These are phyloP conservation scores for Porites evermanni DNA, from an alignment of 92 coral and sea anemone genomes.

Conservation along the genomic window DNA sequence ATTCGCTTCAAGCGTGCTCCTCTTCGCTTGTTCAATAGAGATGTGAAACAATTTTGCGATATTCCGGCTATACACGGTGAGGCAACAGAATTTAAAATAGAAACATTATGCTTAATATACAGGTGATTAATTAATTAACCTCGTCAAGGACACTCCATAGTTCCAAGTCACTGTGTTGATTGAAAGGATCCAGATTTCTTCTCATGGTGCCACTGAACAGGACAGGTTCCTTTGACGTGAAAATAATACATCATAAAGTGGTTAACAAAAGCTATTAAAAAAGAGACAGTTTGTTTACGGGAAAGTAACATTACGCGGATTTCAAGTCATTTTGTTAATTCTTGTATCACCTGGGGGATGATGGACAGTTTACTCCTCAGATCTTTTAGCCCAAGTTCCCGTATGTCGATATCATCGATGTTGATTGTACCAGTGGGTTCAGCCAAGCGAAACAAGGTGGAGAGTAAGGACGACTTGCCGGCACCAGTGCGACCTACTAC, in stretches of 20 bases:
- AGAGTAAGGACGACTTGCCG: constrained; percentile 92
- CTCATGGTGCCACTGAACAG: constrained; percentile 91
- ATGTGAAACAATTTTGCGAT: too few species aligned
- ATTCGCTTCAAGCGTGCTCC: too few species aligned
- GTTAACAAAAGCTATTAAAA: not conserved
- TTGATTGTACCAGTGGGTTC: constrained; percentile 84
- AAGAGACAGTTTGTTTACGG: not conserved
- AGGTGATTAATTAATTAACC: constrained; percentile 41
- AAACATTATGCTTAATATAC: too few species aligned
- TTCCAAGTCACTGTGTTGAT: constrained; percentile 72
- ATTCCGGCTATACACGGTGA: too few species aligned
- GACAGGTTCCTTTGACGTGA: constrained; percentile 79
- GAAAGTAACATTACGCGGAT: not conserved
- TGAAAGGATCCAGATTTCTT: constrained; percentile 90
- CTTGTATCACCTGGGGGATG: constrained; percentile 86
- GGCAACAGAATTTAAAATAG: too few species aligned
- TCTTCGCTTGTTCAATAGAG: too few species aligned
- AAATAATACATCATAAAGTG: not conserved
- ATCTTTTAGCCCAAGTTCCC: constrained; percentile 85
- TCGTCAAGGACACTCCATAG: constrained; percentile 86
- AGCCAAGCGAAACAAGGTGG: constrained; percentile 94
- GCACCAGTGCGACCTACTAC: constrained; percentile 98
- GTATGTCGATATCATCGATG: constrained; percentile 85
- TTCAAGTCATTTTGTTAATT: too few species aligned
- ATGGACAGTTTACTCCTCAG: constrained; percentile 91